Evolutionary conservation across 2,888 invertebrate genomes (phyloP), one percentile per base, ranked within the genome.

Genomic region (Eilema depressum): DNA sequence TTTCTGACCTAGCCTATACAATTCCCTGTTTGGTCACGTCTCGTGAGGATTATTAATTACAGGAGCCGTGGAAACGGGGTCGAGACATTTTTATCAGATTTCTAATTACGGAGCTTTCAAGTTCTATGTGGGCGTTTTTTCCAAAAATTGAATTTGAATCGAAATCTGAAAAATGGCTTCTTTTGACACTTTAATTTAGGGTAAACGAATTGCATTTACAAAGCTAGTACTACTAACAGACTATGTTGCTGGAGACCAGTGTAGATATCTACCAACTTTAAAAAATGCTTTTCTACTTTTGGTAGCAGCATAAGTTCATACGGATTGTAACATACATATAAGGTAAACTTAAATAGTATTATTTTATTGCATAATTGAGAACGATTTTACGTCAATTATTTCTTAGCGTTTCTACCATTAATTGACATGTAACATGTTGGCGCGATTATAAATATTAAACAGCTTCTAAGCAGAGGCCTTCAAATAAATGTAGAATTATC

Each of bases 361-460:
- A 92, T 89, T 93, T 91, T 89, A 89, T 89, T 89, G 89, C 86
- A 87, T 89, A 91, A 89, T 88, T 87, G 88, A 82, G 75, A 85
- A 79, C 81, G 86, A 91, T 93, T 92, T 92, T 88, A 91, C 86
- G 90, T 91, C 93, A 93, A 92, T 94, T 93, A 93, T 91, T 90
- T 67, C 89, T 86, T 85, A 84, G 81, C 79, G 77, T 81, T 23
- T n/a, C n/a, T 23, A 88, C 87, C 87, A 86, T 90, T 93, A 92
- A 93, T 93, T 93, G 94, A 93, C 93, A 88, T 88, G 86, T 87
- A 88, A 91, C 88, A 88, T 89, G 90, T 87, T 84, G 84, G 85
- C 82, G 82, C 84, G 80, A 89, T 89, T 88, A 90, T 89, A 89
- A 91, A 91, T 90, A 92, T 91, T 88, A 76, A 90, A 85, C 84